These are phyloP conservation scores for Leptopterna dolabrata DNA, from an alignment of 2,888 invertebrate genomes.

Conservation along the genomic window DNA sequence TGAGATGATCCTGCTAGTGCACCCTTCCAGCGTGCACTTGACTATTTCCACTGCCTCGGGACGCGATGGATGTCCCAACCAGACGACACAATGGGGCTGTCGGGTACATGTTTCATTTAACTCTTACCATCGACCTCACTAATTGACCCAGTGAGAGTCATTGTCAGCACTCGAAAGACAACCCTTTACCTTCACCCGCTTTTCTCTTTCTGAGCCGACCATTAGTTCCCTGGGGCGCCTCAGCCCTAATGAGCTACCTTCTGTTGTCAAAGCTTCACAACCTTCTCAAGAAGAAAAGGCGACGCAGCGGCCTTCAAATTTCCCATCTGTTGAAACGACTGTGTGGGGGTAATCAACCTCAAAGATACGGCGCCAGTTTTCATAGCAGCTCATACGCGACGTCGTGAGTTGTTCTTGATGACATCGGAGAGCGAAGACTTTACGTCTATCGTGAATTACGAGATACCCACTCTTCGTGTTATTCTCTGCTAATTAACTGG, in stretches of 20 bases:
- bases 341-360: neutral
- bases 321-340: neutral
- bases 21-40: too few relatives aligned
- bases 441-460: too few relatives aligned
- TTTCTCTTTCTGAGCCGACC: neutral
- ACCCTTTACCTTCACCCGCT: neutral
- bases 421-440: too few relatives aligned
- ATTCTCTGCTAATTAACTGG: too few relatives aligned
- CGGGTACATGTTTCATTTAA: neutral
- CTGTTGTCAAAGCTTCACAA: neutral
- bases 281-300: neutral
- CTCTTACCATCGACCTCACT: neutral
- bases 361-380: neutral
- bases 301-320: neutral
- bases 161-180: neutral
- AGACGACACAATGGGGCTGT: neutral
- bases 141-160: conserved; percentile 6
- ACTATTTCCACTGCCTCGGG: neutral
- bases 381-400: too few relatives aligned
- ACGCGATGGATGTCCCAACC: neutral
- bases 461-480: too few relatives aligned
- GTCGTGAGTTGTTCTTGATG: too few relatives aligned
- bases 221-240: neutral
- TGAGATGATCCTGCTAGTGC: too few relatives aligned
- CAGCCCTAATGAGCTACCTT: conserved; percentile 5